phyloP scores from a whole-genome alignment of 2,113 vertebrate species.

The Nasalis larvatus region DNA sequence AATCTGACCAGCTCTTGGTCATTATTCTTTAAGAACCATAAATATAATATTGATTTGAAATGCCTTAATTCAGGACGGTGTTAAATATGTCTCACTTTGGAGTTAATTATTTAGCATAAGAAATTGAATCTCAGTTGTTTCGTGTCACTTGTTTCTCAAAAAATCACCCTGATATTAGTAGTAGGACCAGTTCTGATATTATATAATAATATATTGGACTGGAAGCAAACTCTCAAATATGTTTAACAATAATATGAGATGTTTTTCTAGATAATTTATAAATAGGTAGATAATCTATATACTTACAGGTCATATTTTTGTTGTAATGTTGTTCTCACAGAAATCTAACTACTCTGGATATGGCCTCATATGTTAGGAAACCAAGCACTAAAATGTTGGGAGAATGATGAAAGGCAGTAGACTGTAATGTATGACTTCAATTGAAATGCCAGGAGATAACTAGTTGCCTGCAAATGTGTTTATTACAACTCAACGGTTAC shows the following conservation, averaged over 20 bases:
- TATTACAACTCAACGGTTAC: background rate
- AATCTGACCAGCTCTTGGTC: background rate
- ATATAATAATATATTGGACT: background rate
- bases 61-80: background rate
- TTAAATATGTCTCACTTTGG: background rate
- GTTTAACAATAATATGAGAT: background rate
- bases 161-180: background rate
- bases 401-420: background rate
- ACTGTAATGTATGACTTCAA: background rate
- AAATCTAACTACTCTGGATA: background rate
- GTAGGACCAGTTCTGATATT: background rate
- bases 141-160: background rate
- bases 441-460: background rate
- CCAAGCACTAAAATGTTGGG: background rate
- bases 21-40: background rate
- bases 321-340: background rate
- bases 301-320: background rate
- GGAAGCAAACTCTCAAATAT: background rate
- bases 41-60: conserved; percentile 4
- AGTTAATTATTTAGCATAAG: background rate
- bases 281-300: background rate
- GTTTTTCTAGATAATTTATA: background rate
- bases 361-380: background rate
- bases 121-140: background rate
- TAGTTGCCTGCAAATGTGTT: background rate